phyloP scores from a whole-genome alignment of 2,888 invertebrate genomes.

The Linyphia triangularis region DNA sequence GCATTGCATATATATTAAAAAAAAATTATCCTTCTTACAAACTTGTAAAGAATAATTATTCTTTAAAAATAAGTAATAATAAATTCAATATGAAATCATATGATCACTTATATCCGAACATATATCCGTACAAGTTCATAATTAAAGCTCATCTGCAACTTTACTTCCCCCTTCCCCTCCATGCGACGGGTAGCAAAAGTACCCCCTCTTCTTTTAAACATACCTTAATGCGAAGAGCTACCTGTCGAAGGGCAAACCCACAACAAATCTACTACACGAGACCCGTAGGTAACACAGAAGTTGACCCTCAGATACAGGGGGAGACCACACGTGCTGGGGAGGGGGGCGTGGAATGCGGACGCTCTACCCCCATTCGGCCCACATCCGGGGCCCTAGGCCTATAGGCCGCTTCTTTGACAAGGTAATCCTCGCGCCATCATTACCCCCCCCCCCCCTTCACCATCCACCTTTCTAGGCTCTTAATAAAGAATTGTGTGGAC shows the following conservation, averaged over 20 bases:
- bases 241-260: conserved; percentile 50
- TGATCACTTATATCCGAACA: too few relatives aligned
- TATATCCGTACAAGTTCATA: too few relatives aligned
- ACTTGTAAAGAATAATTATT: too few relatives aligned
- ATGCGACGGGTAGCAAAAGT: not conserved
- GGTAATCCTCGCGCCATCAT: conserved; percentile 64
- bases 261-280: conserved; percentile 49
- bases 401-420: conserved; percentile 51
- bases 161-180: not conserved
- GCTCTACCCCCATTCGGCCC: conserved; percentile 53
- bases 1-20: too few relatives aligned
- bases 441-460: conserved; percentile 7
- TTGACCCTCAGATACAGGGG: conserved; percentile 33
- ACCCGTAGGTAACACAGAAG: conserved; percentile 1
- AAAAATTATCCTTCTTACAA: too few relatives aligned
- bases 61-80: too few relatives aligned
- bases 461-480: not conserved
- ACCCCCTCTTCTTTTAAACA: not conserved
- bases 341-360: conserved; percentile 66
- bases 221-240: conserved; percentile 29
- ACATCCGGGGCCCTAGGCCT: conserved; percentile 72
- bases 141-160: too few relatives aligned
- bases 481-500: conserved; percentile 57
- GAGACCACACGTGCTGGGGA: conserved; percentile 62
- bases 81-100: too few relatives aligned